phyloP scores from a whole-genome alignment of 2,113 vertebrate genomes.

The Ophiodon elongatus region DNA sequence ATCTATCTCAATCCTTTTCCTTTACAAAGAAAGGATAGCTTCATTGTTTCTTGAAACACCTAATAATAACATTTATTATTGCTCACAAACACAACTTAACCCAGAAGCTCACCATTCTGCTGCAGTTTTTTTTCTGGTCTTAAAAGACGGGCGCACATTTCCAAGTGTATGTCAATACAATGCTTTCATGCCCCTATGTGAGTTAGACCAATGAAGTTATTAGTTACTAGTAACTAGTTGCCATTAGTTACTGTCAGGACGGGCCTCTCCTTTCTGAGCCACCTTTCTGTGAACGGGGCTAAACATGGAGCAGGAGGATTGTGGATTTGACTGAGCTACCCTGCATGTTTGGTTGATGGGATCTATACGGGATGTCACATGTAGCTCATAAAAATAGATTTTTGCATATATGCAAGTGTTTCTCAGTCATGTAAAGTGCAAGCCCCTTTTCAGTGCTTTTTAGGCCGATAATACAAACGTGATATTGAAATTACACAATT shows the following conservation, averaged over 20 bases:
- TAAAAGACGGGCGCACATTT: neutral
- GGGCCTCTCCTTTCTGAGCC: neutral
- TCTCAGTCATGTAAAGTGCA: neutral
- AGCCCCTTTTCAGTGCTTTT: neutral
- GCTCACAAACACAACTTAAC: neutral
- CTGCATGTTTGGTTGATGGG: neutral
- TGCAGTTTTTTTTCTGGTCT: neutral
- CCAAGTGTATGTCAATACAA: neutral
- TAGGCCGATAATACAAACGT: slow-evolving; percentile 30
- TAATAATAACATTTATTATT: neutral
- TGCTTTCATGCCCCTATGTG: neutral
- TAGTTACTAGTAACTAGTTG: neutral
- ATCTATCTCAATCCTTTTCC: neutral
- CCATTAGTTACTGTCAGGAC: neutral
- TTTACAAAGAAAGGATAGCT: neutral
- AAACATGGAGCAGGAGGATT: neutral
- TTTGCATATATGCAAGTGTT: neutral
- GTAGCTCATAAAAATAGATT: neutral
- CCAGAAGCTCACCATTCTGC: neutral
- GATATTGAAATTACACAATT: slow-evolving; percentile 22
- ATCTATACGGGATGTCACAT: neutral
- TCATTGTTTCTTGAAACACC: neutral
- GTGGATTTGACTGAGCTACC: neutral
- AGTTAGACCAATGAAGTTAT: neutral
- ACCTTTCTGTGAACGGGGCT: neutral